Evolutionary conservation across 2,797 vertebrate genomes (phyloP).

Genomic region (Eutrigla gurnardus): DNA sequence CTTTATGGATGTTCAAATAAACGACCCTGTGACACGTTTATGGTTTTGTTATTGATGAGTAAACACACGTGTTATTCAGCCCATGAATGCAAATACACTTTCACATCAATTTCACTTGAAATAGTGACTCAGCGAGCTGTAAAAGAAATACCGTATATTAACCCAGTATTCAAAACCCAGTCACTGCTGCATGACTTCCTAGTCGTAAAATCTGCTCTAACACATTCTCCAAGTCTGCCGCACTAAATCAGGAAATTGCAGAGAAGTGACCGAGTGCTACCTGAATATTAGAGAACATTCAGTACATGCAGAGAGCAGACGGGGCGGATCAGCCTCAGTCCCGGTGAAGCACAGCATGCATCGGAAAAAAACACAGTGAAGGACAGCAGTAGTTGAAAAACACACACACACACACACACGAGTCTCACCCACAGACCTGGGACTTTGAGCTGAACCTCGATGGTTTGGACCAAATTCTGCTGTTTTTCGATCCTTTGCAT

Average conservation of each 20-base stretch:
- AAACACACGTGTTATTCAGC: constrained; percentile 15
- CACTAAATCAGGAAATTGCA: constrained; percentile 22
- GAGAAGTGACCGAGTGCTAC: constrained; percentile 22
- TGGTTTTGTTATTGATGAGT: constrained; percentile 22
- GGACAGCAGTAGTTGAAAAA: constrained; percentile 32
- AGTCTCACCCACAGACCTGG: constrained; percentile 32
- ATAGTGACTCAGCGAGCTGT: constrained; percentile 17
- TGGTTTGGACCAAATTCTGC: neutral
- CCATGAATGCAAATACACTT: constrained; percentile 25
- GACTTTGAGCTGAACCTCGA: neutral
- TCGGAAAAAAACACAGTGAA: neutral
- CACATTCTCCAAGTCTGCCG: constrained; percentile 8
- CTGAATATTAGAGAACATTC: constrained; percentile 32
- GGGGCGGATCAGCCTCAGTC: constrained; percentile 15
- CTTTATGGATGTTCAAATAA: constrained; percentile 19
- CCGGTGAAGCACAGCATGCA: constrained; percentile 44
- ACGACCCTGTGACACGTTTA: constrained; percentile 13
- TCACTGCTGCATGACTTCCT: neutral
- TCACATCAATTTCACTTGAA: constrained; percentile 22
- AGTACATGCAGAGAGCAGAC: constrained; percentile 53
- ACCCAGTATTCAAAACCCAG: constrained; percentile 16
- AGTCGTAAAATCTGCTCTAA: constrained; percentile 8
- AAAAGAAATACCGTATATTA: constrained; percentile 23
- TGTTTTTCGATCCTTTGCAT: neutral
- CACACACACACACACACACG: constrained; percentile 19